Evolutionary conservation across 1,140 invertebrate genomes (phyloP), one percentile per base, ranked within the genome.

Genomic region (Temnothorax longispinosus): DNA sequence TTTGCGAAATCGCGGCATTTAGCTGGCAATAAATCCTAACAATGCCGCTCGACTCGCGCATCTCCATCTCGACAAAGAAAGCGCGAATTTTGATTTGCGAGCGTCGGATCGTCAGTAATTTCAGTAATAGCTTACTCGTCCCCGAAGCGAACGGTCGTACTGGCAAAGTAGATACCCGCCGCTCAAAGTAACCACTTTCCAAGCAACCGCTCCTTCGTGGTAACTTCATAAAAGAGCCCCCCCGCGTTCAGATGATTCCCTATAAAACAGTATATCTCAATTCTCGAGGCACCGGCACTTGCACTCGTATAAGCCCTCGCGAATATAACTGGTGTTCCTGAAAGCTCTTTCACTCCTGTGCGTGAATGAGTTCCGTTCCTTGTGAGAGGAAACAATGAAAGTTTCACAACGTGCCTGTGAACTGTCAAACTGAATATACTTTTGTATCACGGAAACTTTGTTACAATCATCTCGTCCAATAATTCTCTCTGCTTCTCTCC

Each of bases 11-110:
- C 86, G 72, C 64, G 84, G 82, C 87, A 84, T 91, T 92, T 86
- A 88, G 89, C 18, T 78, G 87, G 89, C 88, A 85, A 91, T 91
- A 91, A 91, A 91, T 91, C 56, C 89, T 84, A 91, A 91, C 87
- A 91, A 91, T 91, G 89, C 81, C 86, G 69, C 47, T 56, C 71
- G 78, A 78, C 81, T 82, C 84, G 87, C 74, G 60, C 60, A 87
- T 85, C 88, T 54, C 72, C 60, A 87, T 38, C 88, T 54, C 72
- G 65, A 81, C 89, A 87, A 91, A 91, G 91, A 92, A 94, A 91
- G 90, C 88, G 92, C 90, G 90, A 93, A 95, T 95, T 94, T 94
- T 95, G 94, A 95, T 95, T 95, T 95, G 94, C 92, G 94, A 95
- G 93, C 93, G 90, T 93, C 91, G 92, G 94, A 95, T 94, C 93